A percentile compares a stretch with the other conserved stretches of the same genome.
These are phyloP conservation scores for Brachyalestes nurse DNA, from an alignment of 2,797 vertebrate species.

Conservation along the genomic window DNA sequence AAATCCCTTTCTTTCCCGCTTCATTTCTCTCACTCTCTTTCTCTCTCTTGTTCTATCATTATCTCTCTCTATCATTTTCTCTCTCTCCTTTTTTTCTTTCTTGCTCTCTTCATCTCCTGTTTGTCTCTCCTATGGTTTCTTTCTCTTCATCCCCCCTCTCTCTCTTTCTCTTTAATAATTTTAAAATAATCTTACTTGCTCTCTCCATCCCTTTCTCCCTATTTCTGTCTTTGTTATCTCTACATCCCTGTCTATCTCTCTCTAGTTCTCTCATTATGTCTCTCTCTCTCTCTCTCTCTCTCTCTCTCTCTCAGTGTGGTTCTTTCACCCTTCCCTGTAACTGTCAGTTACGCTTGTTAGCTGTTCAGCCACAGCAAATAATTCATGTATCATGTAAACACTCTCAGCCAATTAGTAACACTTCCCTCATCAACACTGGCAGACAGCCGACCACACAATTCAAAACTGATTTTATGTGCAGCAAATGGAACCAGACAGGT, in stretches of 20 bases:
- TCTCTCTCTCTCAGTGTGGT: no score
- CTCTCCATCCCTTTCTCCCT: not conserved
- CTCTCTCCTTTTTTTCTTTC: not conserved
- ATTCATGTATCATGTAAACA: conserved; percentile 36
- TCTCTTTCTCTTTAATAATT: no score
- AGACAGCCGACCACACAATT: not conserved
- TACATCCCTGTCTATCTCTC: no score
- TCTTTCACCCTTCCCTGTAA: no score
- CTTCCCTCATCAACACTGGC: not conserved
- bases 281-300: no score
- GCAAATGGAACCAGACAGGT: not conserved
- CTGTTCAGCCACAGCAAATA: conserved; percentile 31
- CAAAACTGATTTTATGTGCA: not conserved
- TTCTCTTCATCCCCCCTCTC: not conserved
- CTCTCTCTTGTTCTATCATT: not conserved
- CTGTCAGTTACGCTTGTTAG: no score
- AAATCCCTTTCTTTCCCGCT: no score
- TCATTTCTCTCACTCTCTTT: not conserved
- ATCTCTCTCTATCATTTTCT: no score
- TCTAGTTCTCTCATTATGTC: no score
- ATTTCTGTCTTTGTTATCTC: no score
- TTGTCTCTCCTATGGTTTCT: not conserved
- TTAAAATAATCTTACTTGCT: no score
- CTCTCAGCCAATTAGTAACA: conserved; percentile 8
- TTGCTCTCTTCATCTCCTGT: not conserved